phyloP scores from a whole-genome alignment of 2,888 invertebrate genomes.

The Agonopterix heracliana region DNA sequence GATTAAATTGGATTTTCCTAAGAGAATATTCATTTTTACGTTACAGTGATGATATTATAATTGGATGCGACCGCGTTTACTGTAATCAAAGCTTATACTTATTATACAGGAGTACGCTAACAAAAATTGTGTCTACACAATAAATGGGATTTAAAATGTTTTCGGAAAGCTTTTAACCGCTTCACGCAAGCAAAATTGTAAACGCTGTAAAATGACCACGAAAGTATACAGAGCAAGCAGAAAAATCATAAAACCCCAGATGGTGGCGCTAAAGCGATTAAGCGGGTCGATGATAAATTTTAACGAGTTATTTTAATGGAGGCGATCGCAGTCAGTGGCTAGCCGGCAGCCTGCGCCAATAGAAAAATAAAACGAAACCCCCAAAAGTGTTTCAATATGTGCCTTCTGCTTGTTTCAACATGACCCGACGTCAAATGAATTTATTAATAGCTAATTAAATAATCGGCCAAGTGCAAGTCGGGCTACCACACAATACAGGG shows the following conservation, averaged over 20 bases:
- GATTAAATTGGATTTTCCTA: slow-evolving; percentile 57
- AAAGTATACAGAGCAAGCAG: slow-evolving; percentile 70
- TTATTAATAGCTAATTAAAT: background rate
- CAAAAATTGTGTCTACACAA: slow-evolving; percentile 12
- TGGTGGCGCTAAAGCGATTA: slow-evolving; percentile 75
- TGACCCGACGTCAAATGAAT: background rate
- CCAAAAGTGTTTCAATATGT: slow-evolving; percentile 59
- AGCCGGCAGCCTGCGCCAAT: slow-evolving; percentile 65
- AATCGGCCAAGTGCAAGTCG: no score
- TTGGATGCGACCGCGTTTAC: slow-evolving; percentile 15
- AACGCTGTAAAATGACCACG: slow-evolving; percentile 68
- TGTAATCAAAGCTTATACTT: background rate
- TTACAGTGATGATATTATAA: slow-evolving; percentile 34
- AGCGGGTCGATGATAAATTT: slow-evolving; percentile 76
- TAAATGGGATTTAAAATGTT: slow-evolving; percentile 20
- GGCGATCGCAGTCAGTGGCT: slow-evolving; percentile 73
- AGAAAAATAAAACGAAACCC: slow-evolving; percentile 71
- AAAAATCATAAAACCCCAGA: slow-evolving; percentile 77
- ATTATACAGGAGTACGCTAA: background rate
- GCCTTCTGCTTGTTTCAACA: slow-evolving; percentile 19
- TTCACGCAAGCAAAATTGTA: slow-evolving; percentile 61
- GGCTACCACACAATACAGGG: background rate
- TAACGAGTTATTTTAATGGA: slow-evolving; percentile 77
- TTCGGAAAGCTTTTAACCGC: slow-evolving; percentile 40
- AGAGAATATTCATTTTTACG: slow-evolving; percentile 38